These are phyloP conservation scores for Muscicapa comitata DNA, from an alignment of 2,797 vertebrate species.

Conservation along the genomic window DNA sequence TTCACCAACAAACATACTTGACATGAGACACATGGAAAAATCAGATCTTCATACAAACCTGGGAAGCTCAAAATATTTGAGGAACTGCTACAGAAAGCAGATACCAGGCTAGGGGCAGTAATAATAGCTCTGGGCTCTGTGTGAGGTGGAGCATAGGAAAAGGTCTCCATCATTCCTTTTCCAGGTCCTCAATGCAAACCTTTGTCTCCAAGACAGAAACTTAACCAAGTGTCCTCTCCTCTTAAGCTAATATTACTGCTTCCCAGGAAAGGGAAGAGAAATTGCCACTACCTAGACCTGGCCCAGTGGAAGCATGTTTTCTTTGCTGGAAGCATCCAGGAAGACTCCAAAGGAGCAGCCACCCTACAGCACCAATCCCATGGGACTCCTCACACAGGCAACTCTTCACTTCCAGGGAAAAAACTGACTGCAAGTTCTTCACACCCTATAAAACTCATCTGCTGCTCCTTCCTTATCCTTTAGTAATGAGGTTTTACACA, in stretches of 20 bases:
- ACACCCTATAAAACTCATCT: not conserved
- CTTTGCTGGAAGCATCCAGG: not conserved
- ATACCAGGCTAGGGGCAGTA: not conserved
- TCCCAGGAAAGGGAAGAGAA: not conserved
- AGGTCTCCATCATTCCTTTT: not conserved
- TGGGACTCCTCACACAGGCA: accelerated
- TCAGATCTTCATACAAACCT: not conserved
- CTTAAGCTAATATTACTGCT: not conserved
- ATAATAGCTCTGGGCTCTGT: not conserved
- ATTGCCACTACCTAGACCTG: not conserved
- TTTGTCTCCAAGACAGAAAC: not conserved
- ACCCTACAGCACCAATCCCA: not conserved
- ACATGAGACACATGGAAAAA: not conserved
- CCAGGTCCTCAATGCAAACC: not conserved
- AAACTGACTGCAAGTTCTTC: not conserved
- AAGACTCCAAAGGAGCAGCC: not conserved
- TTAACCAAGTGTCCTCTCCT: not conserved
- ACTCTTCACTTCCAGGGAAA: not conserved
- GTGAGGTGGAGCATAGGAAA: not conserved
- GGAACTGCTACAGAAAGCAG: not conserved
- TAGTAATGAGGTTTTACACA: constrained; percentile 22
- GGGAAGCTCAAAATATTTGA: not conserved
- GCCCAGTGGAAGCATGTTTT: not conserved
- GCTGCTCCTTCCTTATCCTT: constrained; percentile 7
- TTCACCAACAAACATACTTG: not conserved